Evolutionary conservation across 2,113 vertebrate species (phyloP).

Genomic region (Plecturocebus donacophilus): DNA sequence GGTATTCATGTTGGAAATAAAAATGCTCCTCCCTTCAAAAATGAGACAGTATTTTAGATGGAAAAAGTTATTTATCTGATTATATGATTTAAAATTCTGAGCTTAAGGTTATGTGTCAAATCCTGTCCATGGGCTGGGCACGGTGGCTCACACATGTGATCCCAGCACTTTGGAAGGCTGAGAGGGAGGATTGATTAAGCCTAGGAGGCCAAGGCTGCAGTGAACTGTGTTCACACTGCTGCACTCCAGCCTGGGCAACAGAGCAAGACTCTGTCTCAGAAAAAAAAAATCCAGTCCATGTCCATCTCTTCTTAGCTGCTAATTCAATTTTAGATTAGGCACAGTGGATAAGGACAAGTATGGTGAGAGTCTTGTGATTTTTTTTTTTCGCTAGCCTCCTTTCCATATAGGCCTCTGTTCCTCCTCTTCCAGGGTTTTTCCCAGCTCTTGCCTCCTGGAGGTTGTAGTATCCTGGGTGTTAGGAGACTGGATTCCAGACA

Average conservation of each 20-base stretch:
- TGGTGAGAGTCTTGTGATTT: neutral
- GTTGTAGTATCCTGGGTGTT: neutral
- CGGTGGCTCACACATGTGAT: no score
- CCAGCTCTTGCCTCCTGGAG: neutral
- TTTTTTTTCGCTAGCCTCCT: neutral
- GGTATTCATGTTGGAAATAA: neutral
- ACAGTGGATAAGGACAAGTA: neutral
- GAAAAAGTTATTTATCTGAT: neutral
- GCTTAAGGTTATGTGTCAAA: neutral
- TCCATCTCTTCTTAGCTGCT: neutral
- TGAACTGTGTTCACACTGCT: no score
- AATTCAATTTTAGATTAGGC: neutral
- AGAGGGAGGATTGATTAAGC: no score
- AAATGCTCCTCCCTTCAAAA: neutral
- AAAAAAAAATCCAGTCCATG: no score
- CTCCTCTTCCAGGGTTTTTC: neutral
- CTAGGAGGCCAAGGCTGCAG: no score
- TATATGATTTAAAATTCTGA: neutral
- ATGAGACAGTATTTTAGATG: neutral
- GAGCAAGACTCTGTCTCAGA: no score
- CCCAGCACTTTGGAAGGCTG: no score
- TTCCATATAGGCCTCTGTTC: neutral
- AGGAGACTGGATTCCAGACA: neutral
- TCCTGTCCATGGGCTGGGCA: no score
- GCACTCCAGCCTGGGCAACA: no score